Evolutionary conservation across 2,888 invertebrate species (phyloP), one percentile per base, ranked within the genome.

Genomic region (Colletes collaris): DNA sequence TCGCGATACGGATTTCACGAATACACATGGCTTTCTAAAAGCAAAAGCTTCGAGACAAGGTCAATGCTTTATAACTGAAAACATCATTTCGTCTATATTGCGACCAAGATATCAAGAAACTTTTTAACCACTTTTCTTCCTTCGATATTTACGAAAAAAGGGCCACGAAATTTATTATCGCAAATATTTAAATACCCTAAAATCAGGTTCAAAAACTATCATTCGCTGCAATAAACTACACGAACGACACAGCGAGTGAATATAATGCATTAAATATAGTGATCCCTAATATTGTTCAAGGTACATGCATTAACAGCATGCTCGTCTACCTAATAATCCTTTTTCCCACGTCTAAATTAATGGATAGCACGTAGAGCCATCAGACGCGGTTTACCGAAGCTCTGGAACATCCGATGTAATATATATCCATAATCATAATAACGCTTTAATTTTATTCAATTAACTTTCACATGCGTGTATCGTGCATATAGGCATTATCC

Each of bases 301-400:
- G 46, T 62, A 60, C 50, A 37, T 64, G 53, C 70, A 78, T 77
- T 77, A 69, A 78, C 58, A 63, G 67, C 76, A 37, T 63, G 46
- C 69, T 19, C 27, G 65, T n/a, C 71, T 50, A 66, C 37, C 79
- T 77, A 79, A 79, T 79, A 79, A 77, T 71, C 60, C 66, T 71
- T 71, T 77, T 71, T 79, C 71, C 71, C 77, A 79, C 71, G 66
- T 62, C 37, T 62, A 37, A 66, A 79, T 79, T 71, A 71, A 77
- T 78, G 77, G 69, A 37, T 13, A 59, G 53, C 64, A 10, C 53
- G 35, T 66, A 62, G 64, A 49, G 66, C 64, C 64, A 62, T 65
- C 62, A 58, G 27, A 37, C 56, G 65, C 13, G 71, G 79, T 77
- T 71, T 77, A 16, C 50, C 59, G 64, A 71, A 77, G 71, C 50